phyloP scores from a whole-genome alignment of 2,888 invertebrate genomes.

The Vandiemenella viatica region DNA sequence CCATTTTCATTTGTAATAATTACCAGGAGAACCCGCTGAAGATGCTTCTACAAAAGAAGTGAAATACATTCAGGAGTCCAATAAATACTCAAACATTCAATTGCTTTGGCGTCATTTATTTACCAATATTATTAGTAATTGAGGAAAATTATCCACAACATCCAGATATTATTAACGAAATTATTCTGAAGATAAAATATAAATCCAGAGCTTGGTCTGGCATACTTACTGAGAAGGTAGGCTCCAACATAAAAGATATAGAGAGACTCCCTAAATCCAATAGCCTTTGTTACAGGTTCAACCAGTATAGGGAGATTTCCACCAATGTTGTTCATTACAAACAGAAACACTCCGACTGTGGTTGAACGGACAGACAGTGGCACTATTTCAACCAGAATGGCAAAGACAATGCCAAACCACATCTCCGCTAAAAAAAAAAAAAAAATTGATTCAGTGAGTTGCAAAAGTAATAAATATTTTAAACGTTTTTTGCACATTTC shows the following conservation, averaged over 20 bases:
- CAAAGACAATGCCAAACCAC: slow-evolving; percentile 90
- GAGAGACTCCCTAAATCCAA: slow-evolving; percentile 69
- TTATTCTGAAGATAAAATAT: no score
- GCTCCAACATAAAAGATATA: slow-evolving; percentile 82
- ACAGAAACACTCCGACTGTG: slow-evolving; percentile 72
- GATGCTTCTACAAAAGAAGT: no score
- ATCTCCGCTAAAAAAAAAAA: slow-evolving; percentile 53
- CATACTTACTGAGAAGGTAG: slow-evolving; percentile 63
- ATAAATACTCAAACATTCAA: no score
- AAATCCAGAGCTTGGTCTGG: no score
- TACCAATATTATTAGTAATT: no score
- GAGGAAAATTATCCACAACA: no score
- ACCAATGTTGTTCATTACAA: slow-evolving; percentile 86
- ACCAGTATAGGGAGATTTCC: slow-evolving; percentile 79
- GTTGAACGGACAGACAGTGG: slow-evolving; percentile 68
- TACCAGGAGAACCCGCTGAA: no score
- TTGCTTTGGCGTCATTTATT: no score
- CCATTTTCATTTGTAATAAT: no score
- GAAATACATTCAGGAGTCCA: no score
- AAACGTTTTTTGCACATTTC: not conserved
- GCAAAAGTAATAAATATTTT: not conserved
- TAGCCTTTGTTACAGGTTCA: slow-evolving; percentile 65
- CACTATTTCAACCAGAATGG: slow-evolving; percentile 77
- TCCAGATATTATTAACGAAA: no score
- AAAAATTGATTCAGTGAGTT: not conserved